Percentiles rank a stretch among this genome's conserved stretches.
Evolutionary conservation across 2,888 invertebrate species (phyloP).

Genomic region (Torymus texanus): DNA sequence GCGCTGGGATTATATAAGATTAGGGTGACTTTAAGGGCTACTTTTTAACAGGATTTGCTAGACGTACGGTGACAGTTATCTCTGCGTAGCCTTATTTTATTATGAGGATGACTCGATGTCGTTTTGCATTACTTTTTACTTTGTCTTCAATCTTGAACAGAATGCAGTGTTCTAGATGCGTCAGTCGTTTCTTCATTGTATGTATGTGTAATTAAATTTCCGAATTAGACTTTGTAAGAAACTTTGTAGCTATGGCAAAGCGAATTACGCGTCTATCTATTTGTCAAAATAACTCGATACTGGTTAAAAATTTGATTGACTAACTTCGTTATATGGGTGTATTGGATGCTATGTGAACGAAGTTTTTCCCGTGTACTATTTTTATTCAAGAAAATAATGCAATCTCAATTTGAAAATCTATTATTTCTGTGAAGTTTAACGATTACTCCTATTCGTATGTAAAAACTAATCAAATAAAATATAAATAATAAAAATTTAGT

Average conservation of each 20-base stretch:
- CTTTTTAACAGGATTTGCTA: slow-evolving; percentile 7
- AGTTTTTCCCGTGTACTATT: no score
- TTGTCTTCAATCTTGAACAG: not conserved
- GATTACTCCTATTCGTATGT: no score
- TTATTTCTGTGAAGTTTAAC: no score
- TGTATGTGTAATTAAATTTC: no score
- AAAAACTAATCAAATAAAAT: no score
- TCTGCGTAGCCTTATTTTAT: not conserved
- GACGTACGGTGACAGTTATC: slow-evolving; percentile 5
- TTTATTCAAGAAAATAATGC: no score
- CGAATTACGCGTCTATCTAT: not conserved
- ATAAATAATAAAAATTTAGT: no score
- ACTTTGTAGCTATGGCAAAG: not conserved
- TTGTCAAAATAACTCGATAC: not conserved
- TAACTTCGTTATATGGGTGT: no score
- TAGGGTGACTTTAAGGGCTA: not conserved
- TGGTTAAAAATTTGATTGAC: not conserved
- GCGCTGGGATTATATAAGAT: no score
- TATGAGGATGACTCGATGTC: not conserved
- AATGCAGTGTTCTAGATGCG: not conserved
- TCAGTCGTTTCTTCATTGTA: not conserved
- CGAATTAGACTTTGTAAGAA: not conserved
- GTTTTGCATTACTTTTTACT: slow-evolving; percentile 1
- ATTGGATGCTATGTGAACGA: no score
- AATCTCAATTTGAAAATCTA: no score